Percentiles rank a stretch among this genome's conserved stretches.
Evolutionary conservation across 2,888 invertebrate genomes (phyloP).

Genomic region (Phalera bucephala): DNA sequence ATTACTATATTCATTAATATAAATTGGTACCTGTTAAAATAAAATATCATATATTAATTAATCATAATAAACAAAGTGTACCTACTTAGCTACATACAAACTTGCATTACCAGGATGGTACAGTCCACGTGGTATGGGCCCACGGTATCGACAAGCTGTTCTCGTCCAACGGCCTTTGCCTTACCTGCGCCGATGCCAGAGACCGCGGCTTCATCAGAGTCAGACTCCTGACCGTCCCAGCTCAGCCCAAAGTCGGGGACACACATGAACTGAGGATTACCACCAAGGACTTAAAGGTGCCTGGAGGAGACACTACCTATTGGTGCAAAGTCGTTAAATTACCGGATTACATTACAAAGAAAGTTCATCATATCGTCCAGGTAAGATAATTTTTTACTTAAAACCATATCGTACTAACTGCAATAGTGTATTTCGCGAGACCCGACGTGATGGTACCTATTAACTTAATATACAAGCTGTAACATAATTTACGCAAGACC

Average conservation of each 20-base stretch:
- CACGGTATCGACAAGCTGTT: conserved; percentile 89
- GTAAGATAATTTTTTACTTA: conserved; percentile 79
- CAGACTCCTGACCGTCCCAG: conserved; percentile 82
- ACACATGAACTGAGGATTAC: conserved; percentile 84
- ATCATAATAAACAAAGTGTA: too few relatives aligned
- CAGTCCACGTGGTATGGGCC: conserved; percentile 94
- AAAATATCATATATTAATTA: too few relatives aligned
- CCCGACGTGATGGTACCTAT: too few relatives aligned
- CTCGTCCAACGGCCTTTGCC: conserved; percentile 85
- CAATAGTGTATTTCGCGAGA: too few relatives aligned
- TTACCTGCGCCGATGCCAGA: conserved; percentile 75
- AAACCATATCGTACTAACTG: too few relatives aligned
- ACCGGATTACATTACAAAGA: conserved; percentile 84
- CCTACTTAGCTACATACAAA: too few relatives aligned
- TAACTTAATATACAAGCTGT: too few relatives aligned
- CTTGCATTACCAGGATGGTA: conserved; percentile 91
- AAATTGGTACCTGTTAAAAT: too few relatives aligned
- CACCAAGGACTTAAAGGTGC: conserved; percentile 87
- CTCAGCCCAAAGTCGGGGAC: conserved; percentile 54
- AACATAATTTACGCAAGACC: too few relatives aligned
- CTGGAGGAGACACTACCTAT: conserved; percentile 95
- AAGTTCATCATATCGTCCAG: conserved; percentile 92
- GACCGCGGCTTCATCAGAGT: conserved; percentile 90
- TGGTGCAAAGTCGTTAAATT: conserved; percentile 96
- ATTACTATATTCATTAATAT: too few relatives aligned